Evolutionary conservation across 2,888 invertebrate species (phyloP), one percentile per base, ranked within the genome.

Genomic region (Oeneis ivallda): DNA sequence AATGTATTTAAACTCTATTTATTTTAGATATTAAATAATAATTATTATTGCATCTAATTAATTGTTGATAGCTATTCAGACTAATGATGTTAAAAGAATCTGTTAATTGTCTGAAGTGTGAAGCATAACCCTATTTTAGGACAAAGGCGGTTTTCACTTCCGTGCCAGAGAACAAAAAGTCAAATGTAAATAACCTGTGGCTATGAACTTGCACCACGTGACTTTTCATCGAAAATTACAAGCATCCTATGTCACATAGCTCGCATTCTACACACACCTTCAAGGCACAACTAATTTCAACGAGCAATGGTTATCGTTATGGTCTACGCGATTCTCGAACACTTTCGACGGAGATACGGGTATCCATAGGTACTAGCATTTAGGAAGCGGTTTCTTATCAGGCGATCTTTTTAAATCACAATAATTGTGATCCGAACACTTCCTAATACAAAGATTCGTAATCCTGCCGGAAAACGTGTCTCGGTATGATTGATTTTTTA

Each of bases 181-280:
- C 90, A 90, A 88, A 89, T 89, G 90, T 91, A 87, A 92, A 91
- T 81, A 92, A 91, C 91, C 89, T 90, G 83, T 84, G 81, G 79
- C 76, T 77, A 78, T 76, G 74, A 73, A 80, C 77, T 76, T 37
- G 79, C 79, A 83, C 80, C 79, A 80, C 78, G 78, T 78, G 77
- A 79, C 71, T 76, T 76, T 79, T 81, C 79, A 73, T 54, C 73
- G 66, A 59, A 73, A 75, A 78, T 78, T 76, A 74, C 76, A 75
- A 73, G 77, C 72, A 69, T 76, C 72, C 66, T 69, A 70, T 69
- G 70, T 71, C 69, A 72, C 82, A 85, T 79, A 73, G 76, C 81
- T 76, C 69, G 72, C 71, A 71, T 70, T 74, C 72, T 66, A 73
- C 68, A 66, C 67, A 71, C 70, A 66, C 65, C 65, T 72, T 74